phyloP scores from a whole-genome alignment of 2,888 invertebrate species.

The Dyspetes luteomarginatus region DNA sequence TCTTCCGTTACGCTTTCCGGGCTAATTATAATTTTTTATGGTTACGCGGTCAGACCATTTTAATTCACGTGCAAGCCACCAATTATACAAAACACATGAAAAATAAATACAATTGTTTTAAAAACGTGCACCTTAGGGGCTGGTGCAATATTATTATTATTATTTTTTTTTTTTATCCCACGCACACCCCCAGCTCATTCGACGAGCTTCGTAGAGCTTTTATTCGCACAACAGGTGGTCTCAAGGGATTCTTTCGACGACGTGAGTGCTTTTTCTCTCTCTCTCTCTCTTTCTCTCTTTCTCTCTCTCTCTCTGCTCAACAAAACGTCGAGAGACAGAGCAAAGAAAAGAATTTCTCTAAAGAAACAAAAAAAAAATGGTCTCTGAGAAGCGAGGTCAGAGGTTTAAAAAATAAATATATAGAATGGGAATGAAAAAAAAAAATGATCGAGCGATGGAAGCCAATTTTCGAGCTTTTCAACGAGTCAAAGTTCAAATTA shows the following conservation, averaged over 20 bases:
- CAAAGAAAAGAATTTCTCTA: too few species aligned
- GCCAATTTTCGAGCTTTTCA: slow-evolving; percentile 73
- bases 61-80: slow-evolving; percentile 40
- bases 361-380: slow-evolving; percentile 32
- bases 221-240: slow-evolving; percentile 66
- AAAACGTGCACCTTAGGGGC: not conserved
- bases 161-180: slow-evolving; percentile 28
- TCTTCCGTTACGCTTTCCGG: slow-evolving; percentile 35
- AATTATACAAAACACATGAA: slow-evolving; percentile 4
- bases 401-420: slow-evolving; percentile 26
- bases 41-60: slow-evolving; percentile 14
- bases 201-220: slow-evolving; percentile 53
- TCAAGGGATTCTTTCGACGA: slow-evolving; percentile 52
- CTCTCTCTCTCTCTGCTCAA: too few species aligned
- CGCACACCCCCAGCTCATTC: slow-evolving; percentile 40
- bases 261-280: slow-evolving; percentile 59
- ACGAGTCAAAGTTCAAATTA: slow-evolving; percentile 67
- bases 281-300: not conserved
- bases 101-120: slow-evolving; percentile 5
- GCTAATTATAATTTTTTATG: slow-evolving; percentile 63
- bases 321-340: slow-evolving; percentile 41
- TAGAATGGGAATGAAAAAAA: slow-evolving; percentile 23
- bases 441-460: slow-evolving; percentile 22
- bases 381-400: slow-evolving; percentile 1
- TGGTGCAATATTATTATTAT: not conserved